A percentile compares a stretch with the other conserved stretches of the same genome.
Conservation (phyloP, 2,797 vertebrate genomes). For the Gallirallus australis region DNA sequence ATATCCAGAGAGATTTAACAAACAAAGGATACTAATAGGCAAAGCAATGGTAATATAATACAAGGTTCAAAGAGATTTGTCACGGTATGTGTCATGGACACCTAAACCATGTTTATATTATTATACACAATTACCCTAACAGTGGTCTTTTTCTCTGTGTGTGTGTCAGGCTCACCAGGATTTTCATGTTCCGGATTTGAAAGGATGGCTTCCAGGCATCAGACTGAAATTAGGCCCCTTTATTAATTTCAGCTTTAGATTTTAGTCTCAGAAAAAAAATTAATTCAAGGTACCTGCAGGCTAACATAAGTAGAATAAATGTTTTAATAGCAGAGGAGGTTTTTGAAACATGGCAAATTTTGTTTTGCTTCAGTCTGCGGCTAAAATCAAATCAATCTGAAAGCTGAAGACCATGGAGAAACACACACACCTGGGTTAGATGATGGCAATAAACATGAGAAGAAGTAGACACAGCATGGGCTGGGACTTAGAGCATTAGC, state of each 20-base stretch:
- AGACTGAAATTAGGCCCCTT: not conserved
- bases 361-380: not conserved
- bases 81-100: not conserved
- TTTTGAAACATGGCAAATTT: not conserved
- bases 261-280: not conserved
- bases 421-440: not conserved
- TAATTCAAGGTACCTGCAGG: not conserved
- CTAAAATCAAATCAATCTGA: not conserved
- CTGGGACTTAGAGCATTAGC: not conserved
- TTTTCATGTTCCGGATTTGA: not conserved
- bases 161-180: not conserved
- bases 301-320: not conserved
- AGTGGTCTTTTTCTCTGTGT: not conserved
- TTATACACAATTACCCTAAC: not conserved
- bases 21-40: not conserved
- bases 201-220: not conserved
- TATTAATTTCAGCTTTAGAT: conserved; percentile 13
- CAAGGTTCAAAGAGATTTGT: not conserved
- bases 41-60: not conserved
- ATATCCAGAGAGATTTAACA: not conserved
- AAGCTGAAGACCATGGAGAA: not conserved
- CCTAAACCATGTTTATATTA: not conserved
- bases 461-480: not conserved
- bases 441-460: not conserved
- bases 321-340: not conserved